Percentiles rank a stretch among this genome's conserved stretches.
Evolutionary conservation across 2,888 invertebrate species (phyloP).

Genomic region (Pemphredon lugubris): DNA sequence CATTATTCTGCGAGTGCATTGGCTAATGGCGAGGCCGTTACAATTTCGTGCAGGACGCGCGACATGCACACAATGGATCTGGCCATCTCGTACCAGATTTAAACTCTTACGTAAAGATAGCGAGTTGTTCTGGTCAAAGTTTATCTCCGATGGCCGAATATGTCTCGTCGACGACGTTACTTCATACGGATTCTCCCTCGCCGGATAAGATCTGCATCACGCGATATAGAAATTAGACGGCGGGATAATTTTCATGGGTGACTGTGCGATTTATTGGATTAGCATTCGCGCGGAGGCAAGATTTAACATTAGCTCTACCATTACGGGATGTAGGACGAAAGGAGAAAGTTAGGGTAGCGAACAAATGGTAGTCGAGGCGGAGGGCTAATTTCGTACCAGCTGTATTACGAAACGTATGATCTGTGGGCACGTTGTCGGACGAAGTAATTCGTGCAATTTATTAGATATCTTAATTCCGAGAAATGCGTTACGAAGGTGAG

Average conservation of each 20-base stretch:
- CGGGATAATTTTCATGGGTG: slow-evolving; percentile 16
- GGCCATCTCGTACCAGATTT: slow-evolving; percentile 54
- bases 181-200: too few species aligned
- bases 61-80: slow-evolving; percentile 52
- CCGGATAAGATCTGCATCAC: slow-evolving; percentile 15
- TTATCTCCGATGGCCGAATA: slow-evolving; percentile 40
- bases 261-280: neutral
- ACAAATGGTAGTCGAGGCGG: too few species aligned
- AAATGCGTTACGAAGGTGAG: too few species aligned
- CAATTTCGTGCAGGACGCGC: slow-evolving; percentile 57
- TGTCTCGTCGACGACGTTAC: slow-evolving; percentile 15
- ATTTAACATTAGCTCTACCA: too few species aligned
- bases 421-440: too few species aligned
- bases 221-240: slow-evolving; percentile 20
- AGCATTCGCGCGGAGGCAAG: too few species aligned
- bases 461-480: too few species aligned
- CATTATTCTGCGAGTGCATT: slow-evolving; percentile 65
- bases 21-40: slow-evolving; percentile 66
- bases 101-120: slow-evolving; percentile 57
- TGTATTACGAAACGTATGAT: too few species aligned
- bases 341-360: too few species aligned
- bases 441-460: too few species aligned
- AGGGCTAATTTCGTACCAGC: too few species aligned
- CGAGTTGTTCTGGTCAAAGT: slow-evolving; percentile 18
- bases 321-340: too few species aligned